phyloP scores from a whole-genome alignment of 2,888 invertebrate species.

The Agonopterix heracliana region DNA sequence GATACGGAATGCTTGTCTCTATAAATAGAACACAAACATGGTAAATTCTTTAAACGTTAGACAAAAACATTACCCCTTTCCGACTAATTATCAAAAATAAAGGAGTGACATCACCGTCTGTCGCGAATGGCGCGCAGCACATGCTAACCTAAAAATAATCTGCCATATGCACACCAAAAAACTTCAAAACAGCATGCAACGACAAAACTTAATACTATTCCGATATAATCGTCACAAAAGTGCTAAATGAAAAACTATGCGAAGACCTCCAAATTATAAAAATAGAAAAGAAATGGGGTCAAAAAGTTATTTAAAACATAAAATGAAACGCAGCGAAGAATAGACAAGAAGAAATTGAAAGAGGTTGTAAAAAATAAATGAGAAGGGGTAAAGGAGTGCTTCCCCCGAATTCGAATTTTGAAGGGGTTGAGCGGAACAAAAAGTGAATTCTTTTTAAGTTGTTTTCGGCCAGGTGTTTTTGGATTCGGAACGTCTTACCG shows the following conservation, averaged over 20 bases:
- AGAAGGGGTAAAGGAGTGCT: slow-evolving; percentile 56
- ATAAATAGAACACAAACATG: too few species aligned
- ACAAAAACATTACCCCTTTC: slow-evolving; percentile 56
- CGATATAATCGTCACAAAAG: slow-evolving; percentile 38
- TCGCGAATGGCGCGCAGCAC: slow-evolving; percentile 57
- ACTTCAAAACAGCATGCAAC: slow-evolving; percentile 35
- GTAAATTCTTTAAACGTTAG: slow-evolving; percentile 12
- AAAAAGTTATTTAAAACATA: slow-evolving; percentile 28
- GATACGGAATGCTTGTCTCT: too few species aligned
- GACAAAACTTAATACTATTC: slow-evolving; percentile 39
- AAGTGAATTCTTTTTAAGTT: slow-evolving; percentile 50
- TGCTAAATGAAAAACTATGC: slow-evolving; percentile 30
- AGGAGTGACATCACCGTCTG: slow-evolving; percentile 70
- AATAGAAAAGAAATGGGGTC: slow-evolving; percentile 35
- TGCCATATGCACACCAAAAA: slow-evolving; percentile 63
- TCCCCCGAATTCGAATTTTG: slow-evolving; percentile 45
- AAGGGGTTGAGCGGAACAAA: slow-evolving; percentile 56
- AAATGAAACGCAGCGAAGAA: slow-evolving; percentile 33
- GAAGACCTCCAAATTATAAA: slow-evolving; percentile 37
- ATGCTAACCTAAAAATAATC: slow-evolving; percentile 64
- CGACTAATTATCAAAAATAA: slow-evolving; percentile 48
- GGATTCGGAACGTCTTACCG: slow-evolving; percentile 37
- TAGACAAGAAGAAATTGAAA: slow-evolving; percentile 40
- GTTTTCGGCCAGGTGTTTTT: slow-evolving; percentile 58
- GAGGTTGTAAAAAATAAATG: slow-evolving; percentile 33